Conservation (phyloP, 1,140 invertebrate genomes). For the Ceratoteleas bidentatus region DNA sequence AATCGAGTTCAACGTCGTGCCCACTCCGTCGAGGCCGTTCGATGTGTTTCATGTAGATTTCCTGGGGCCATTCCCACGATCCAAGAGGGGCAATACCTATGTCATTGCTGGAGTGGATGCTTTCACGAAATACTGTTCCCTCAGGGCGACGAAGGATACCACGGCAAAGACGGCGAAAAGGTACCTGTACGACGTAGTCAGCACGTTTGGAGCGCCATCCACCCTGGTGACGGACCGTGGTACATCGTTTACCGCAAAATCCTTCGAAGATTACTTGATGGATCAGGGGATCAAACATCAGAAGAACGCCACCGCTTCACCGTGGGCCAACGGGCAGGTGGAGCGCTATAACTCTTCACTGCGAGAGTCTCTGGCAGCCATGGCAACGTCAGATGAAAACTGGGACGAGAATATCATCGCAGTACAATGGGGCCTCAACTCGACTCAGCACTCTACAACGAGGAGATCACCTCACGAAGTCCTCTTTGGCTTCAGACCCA, state of each 20-base stretch:
- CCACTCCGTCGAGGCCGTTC: conserved; percentile 21
- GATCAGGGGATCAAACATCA: conserved; percentile 62
- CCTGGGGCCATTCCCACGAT: conserved; percentile 67
- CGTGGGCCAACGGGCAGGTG: conserved; percentile 69
- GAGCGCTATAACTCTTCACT: conserved; percentile 69
- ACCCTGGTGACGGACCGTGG: conserved; percentile 69
- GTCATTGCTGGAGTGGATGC: conserved; percentile 72
- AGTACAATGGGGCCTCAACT: conserved; percentile 53
- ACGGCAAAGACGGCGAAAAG: conserved; percentile 9
- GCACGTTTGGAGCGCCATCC: conserved; percentile 54
- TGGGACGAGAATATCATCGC: conserved; percentile 34
- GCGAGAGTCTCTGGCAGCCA: conserved; percentile 29
- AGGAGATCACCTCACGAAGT: conserved; percentile 22
- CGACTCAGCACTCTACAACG: conserved; percentile 29
- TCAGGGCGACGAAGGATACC: conserved; percentile 18
- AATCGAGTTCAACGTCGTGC: conserved; percentile 10
- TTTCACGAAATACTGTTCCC: conserved; percentile 68
- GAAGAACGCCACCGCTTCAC: conserved; percentile 64
- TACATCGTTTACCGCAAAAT: conserved; percentile 64
- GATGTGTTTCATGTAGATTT: conserved; percentile 67
- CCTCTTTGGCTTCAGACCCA: conserved; percentile 8
- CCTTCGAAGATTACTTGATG: conserved; percentile 60
- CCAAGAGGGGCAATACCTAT: conserved; percentile 43
- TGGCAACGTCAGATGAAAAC: conserved; percentile 18
- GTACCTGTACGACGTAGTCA: conserved; percentile 35